Base-by-base conservation (phyloP, 2,113 vertebrate genomes). In the Phyllopteryx taeniolatus region DNA sequence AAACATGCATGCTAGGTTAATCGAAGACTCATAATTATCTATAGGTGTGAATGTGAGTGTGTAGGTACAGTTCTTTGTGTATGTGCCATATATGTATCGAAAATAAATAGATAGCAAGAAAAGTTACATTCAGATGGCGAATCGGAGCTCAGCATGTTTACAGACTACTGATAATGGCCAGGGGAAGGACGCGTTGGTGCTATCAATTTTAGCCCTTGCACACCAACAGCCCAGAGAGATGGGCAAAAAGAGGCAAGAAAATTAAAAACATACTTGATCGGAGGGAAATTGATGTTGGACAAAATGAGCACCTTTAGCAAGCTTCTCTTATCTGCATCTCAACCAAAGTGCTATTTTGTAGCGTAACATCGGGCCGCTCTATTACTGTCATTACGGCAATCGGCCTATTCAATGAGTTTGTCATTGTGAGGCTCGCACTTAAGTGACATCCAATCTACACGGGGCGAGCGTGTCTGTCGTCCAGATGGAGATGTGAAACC, bases 371-470 rank as follows among this genome's bases (percentile, higher is more conserved):
- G 35, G 68, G 73, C 67, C 17, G 57, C 69, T 89, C 74, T 90
- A 91, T 91, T 85, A 89, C 88, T 89, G 90, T 92, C 87, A 91
- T 92, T 92, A 92, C 57, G 31, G 85, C 80, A 63, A 71, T 83
- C 71, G 79, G 78, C 82, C 75, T 51, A n/a, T 70, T 90, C 90
- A 90, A 89, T 88, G 88, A 90, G 88, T 91, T 91, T 92, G 87
- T 92, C 87, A 77, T 83, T 47, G 39, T 47, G 39, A 61, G 11
- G 71, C 68, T 39, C 0, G 20, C 17, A 35, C 46, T 47, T 93
- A 90, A 92, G 83, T 93, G 91, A 91, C 91, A 90, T 71, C 73
- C 91, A 89, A 93, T 93, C 90, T 92, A 87, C 91, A 92, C 91
- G 88, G 1, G 13, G 53, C 57, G 6, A 81, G 82, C 83, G 85